Evolutionary conservation across 2,888 invertebrate genomes (phyloP), one percentile per base, ranked within the genome.

Genomic region (Homarus gammarus): DNA sequence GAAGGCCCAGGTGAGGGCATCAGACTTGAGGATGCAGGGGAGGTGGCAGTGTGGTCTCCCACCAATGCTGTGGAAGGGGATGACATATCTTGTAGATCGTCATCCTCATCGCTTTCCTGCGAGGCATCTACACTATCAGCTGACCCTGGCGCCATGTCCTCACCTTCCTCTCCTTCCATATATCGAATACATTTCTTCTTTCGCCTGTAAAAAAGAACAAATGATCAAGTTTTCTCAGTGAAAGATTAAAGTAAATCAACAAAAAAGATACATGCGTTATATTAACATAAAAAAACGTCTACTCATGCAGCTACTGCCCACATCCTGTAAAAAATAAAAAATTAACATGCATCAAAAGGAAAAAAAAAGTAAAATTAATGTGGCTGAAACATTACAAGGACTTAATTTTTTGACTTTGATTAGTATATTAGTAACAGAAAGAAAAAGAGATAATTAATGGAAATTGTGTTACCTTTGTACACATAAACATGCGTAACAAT

Each of bases 121-220:
- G 93, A 93, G 93, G 95, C 95, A 93, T 96, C 95, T 68, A 92
- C 92, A 51, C 91, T 91, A 81, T 91, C 92, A 38, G 88, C 88
- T n/a, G 91, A 95, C 92, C 95, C 95, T 93, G 96, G 96, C 92
- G 95, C 94, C 94, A 96, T 96, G 95, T 98, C 98, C 96, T 95
- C 94, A 94, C 95, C 94, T 94, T 96, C 94, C 94, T 96, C 95
- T 93, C 97, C 96, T 95, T 98, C 98, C 96, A 98, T 97, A 95
- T 98, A 98, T 93, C 98, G 97, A 94, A 98, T 97, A 95, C 98
- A 98, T 95, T 98, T 98, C 95, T 98, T 98, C 96, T 98, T 98
- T 95, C 98, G 97, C 95, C 98, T 98, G 95, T 18, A 81, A 90
- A 70, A 68, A 82, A 82, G 27, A 68, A n/a, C n/a, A 82, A 36